Conservation (phyloP, 2,113 vertebrate genomes). For the Enhydra lutris region DNA sequence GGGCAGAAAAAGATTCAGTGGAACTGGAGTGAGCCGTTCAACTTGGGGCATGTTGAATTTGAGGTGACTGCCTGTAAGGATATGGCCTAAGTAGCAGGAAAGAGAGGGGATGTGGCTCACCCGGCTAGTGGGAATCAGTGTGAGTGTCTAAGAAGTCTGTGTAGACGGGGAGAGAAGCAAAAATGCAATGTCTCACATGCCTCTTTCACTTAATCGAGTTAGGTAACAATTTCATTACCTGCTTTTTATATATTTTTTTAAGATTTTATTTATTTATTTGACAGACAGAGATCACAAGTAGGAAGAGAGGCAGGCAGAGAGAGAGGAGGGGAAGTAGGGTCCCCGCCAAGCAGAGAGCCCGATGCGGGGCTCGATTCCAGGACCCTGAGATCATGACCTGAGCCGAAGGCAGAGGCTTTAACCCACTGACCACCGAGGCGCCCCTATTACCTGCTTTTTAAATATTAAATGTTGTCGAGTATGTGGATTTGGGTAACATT, state of each 20-base stretch:
- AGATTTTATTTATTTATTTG: too few relatives aligned
- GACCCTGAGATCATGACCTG: too few relatives aligned
- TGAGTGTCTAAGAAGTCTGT: background rate
- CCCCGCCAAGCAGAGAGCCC: too few relatives aligned
- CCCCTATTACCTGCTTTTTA: background rate
- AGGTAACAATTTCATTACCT: background rate
- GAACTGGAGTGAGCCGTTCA: background rate
- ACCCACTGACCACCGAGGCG: too few relatives aligned
- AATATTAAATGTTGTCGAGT: background rate
- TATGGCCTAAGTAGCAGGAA: background rate
- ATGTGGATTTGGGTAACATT: background rate
- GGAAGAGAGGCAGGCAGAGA: too few relatives aligned
- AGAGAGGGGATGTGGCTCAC: background rate
- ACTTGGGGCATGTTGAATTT: background rate
- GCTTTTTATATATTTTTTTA: background rate
- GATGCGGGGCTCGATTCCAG: too few relatives aligned
- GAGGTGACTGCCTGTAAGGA: background rate
- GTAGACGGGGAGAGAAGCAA: background rate
- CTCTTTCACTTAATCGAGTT: background rate
- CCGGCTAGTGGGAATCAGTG: background rate
- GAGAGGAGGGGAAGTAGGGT: too few relatives aligned
- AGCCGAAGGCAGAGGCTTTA: too few relatives aligned
- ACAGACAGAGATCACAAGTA: too few relatives aligned
- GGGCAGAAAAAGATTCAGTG: background rate
- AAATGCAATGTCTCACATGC: background rate